Percentiles rank a stretch among this genome's conserved stretches.
Conservation (phyloP, 2,113 vertebrate genomes). For the Carlito syrichta region DNA sequence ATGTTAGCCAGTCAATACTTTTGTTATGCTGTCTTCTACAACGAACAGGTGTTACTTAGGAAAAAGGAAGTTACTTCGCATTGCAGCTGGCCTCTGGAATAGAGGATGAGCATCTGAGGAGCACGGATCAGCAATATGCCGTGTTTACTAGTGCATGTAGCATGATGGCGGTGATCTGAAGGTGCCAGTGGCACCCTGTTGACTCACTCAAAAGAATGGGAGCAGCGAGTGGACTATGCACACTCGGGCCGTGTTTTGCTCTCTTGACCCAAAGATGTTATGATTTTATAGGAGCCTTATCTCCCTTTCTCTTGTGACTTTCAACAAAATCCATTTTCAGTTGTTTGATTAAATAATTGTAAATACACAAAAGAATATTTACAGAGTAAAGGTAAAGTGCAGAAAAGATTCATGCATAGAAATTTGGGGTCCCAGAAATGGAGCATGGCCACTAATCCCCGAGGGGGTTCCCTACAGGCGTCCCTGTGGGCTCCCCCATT, state of each 20-base stretch:
- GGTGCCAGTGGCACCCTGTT: not conserved
- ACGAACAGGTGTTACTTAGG: not conserved
- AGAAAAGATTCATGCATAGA: not conserved
- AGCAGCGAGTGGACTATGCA: not conserved
- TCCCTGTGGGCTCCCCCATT: accelerated
- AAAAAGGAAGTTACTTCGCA: not conserved
- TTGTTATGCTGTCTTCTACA: not conserved
- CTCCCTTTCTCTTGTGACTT: not conserved
- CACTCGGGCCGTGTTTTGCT: not conserved
- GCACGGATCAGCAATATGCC: not conserved
- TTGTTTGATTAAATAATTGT: not conserved
- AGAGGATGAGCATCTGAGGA: not conserved
- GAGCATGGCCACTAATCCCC: not conserved
- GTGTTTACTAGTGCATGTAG: not conserved
- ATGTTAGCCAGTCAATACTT: not conserved
- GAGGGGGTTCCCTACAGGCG: not conserved
- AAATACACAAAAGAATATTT: not conserved
- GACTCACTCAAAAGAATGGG: not conserved
- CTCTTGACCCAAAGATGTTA: not conserved
- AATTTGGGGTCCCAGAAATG: not conserved
- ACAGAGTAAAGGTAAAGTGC: not conserved
- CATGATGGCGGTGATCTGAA: not conserved
- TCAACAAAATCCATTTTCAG: not conserved
- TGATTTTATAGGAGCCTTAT: not conserved
- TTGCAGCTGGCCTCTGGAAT: not conserved